Evolutionary conservation across 2,797 vertebrate genomes (phyloP).

Genomic region (Typhlichthys eigenmanni): DNA sequence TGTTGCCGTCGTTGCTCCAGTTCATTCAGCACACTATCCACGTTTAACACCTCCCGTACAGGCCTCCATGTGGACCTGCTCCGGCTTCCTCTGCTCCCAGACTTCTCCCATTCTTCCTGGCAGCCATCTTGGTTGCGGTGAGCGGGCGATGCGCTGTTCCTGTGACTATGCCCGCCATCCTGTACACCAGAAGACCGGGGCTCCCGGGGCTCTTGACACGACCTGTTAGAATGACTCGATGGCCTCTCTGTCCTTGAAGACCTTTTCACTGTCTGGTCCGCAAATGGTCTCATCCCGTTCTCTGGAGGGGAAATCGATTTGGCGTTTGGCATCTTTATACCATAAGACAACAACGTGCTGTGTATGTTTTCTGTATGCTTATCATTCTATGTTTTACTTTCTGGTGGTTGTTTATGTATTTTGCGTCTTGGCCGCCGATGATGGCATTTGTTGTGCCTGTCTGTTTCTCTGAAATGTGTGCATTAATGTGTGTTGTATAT

Average conservation of each 20-base stretch:
- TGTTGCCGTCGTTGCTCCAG: constrained; percentile 81
- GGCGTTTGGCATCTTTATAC: constrained; percentile 63
- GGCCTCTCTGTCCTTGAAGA: constrained; percentile 71
- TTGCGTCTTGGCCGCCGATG: too few relatives aligned
- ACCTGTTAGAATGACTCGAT: constrained; percentile 64
- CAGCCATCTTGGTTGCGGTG: constrained; percentile 73
- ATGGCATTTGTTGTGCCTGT: too few relatives aligned
- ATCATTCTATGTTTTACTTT: too few relatives aligned
- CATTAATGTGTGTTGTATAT: neutral
- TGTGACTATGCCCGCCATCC: constrained; percentile 45
- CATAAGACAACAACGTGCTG: neutral
- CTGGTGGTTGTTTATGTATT: too few relatives aligned
- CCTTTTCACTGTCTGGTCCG: constrained; percentile 76
- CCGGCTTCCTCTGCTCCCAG: constrained; percentile 66
- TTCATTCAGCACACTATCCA: constrained; percentile 92
- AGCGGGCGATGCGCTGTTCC: constrained; percentile 58
- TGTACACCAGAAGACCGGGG: constrained; percentile 36
- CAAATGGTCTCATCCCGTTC: constrained; percentile 71
- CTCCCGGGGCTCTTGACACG: constrained; percentile 66
- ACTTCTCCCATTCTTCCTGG: constrained; percentile 83
- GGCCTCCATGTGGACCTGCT: constrained; percentile 87
- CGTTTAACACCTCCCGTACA: constrained; percentile 89
- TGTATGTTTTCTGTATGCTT: neutral
- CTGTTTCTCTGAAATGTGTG: too few relatives aligned
- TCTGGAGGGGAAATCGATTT: constrained; percentile 71